Conservation (phyloP, 1,140 invertebrate species). For the Aphaenogaster ashmeadi region DNA sequence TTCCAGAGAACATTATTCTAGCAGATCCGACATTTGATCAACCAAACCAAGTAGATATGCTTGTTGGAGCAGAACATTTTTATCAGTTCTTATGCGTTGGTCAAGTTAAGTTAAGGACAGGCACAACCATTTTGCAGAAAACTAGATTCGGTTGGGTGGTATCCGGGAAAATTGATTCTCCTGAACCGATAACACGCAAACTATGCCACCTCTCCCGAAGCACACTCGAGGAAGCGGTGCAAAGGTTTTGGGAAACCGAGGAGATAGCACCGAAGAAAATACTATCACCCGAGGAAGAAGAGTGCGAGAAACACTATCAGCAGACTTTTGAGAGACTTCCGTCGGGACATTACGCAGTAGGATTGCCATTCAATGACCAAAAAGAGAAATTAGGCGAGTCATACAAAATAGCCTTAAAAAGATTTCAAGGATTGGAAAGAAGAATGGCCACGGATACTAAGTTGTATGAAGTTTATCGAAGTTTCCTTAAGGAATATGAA, state of each 20-base stretch:
- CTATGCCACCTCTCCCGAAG: background rate
- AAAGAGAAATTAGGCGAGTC: background rate
- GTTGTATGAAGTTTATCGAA: conserved; percentile 25
- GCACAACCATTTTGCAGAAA: no score
- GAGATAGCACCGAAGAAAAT: background rate
- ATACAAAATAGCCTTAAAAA: background rate
- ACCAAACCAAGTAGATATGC: background rate
- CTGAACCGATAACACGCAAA: no score
- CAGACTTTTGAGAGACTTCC: background rate
- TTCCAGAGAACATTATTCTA: background rate
- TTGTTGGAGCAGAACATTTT: background rate
- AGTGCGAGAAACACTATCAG: background rate
- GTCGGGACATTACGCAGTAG: background rate
- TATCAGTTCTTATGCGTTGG: background rate
- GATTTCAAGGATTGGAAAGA: conserved; percentile 49
- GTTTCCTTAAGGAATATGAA: conserved; percentile 71
- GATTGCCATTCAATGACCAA: background rate
- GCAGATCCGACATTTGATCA: conserved; percentile 1
- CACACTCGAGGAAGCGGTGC: background rate
- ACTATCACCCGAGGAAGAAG: background rate
- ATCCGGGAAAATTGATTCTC: background rate
- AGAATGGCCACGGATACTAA: background rate
- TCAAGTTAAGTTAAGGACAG: background rate
- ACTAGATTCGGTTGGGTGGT: background rate
- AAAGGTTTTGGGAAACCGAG: background rate